Evolutionary conservation across 2,113 vertebrate genomes (phyloP).

Genomic region (Rhegmatorhina hoffmannsi): DNA sequence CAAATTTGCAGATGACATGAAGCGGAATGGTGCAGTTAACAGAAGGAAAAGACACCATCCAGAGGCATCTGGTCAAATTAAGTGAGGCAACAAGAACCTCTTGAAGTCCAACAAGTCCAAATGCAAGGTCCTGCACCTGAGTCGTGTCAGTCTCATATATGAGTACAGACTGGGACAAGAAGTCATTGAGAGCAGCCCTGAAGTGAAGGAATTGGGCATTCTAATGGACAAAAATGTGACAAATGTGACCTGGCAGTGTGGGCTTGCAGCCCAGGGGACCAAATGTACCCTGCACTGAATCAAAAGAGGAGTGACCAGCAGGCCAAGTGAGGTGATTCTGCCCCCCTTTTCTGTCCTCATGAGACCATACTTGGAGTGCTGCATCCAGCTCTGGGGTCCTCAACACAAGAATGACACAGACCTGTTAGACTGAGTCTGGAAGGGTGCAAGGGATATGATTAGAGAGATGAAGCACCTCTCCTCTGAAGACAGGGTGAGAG

Average conservation of each 20-base stretch:
- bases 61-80: background rate
- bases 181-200: background rate
- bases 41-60: background rate
- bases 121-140: background rate
- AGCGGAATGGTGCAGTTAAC: background rate
- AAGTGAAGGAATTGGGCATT: background rate
- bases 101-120: background rate
- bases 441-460: background rate
- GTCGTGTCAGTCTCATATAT: background rate
- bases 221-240: background rate
- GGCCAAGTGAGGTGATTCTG: background rate
- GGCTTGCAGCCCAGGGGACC: background rate
- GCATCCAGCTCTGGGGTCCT: background rate
- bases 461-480: background rate
- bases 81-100: background rate
- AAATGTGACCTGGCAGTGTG: background rate
- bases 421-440: background rate
- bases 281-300: background rate
- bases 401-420: no score
- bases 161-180: background rate
- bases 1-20: background rate
- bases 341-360: background rate
- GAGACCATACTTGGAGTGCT: background rate
- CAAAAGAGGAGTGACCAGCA: background rate
- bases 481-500: background rate